A percentile compares a stretch with the other conserved stretches of the same genome.
phyloP scores from a whole-genome alignment of 2,888 invertebrate species.

The Rosalia funebris region DNA sequence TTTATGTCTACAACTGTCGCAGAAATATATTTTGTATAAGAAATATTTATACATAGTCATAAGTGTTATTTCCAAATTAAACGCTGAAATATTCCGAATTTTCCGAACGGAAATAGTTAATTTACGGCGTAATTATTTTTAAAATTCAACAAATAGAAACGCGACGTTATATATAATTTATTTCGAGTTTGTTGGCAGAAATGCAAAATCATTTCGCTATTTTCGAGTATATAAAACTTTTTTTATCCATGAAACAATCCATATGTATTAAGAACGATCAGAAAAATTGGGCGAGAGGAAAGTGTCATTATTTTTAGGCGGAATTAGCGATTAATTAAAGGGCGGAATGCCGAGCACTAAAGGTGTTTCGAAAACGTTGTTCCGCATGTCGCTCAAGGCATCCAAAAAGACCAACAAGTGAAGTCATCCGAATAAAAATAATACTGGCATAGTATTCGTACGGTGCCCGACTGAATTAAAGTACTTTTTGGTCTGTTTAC shows the following conservation, averaged over 20 bases:
- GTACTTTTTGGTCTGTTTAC: no score
- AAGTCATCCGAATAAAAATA: slow-evolving; percentile 27
- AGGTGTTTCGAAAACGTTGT: slow-evolving; percentile 27
- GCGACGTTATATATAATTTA: not conserved
- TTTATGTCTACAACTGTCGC: no score
- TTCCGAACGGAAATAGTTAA: no score
- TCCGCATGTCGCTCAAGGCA: slow-evolving; percentile 28
- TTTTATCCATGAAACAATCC: not conserved
- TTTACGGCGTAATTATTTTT: no score
- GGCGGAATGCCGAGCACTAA: slow-evolving; percentile 8
- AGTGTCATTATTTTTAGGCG: slow-evolving; percentile 20
- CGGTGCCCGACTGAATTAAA: not conserved
- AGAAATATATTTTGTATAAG: no score
- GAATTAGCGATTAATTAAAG: slow-evolving; percentile 5
- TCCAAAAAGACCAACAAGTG: slow-evolving; percentile 24
- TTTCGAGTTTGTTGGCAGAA: slow-evolving; percentile 2
- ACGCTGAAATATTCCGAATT: no score
- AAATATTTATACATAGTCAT: no score
- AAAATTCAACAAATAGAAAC: slow-evolving; percentile 50
- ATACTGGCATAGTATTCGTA: slow-evolving; percentile 14
- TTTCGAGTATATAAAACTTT: not conserved
- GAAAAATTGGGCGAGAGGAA: not conserved
- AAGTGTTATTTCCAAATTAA: no score
- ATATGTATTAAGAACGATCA: not conserved
- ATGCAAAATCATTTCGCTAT: not conserved